Evolutionary conservation across 53 echinoderm and acorn worm genomes (phyloP).

Genomic region (Astropecten irregularis): DNA sequence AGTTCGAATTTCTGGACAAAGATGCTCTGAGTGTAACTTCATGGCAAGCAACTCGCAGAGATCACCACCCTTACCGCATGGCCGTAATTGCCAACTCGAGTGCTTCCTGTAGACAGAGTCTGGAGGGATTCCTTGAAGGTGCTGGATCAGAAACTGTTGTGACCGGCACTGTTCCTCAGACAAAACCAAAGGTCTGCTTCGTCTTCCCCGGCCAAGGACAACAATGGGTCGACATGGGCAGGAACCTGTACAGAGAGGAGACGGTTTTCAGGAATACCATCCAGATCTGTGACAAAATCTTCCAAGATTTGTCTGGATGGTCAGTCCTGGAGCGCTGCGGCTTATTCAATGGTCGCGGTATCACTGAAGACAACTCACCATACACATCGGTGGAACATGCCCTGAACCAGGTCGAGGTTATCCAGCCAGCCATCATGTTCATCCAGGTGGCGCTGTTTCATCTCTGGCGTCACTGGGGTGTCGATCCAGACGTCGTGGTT

Average conservation of each 20-base stretch:
- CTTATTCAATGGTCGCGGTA: constrained; percentile 3
- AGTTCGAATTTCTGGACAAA: constrained; percentile 59
- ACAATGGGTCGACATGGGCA: constrained; percentile 93
- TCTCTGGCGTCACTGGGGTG: constrained; percentile 86
- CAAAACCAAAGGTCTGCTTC: constrained; percentile 84
- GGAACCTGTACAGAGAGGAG: constrained; percentile 80
- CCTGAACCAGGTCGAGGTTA: constrained; percentile 63
- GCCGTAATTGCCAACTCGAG: constrained; percentile 83
- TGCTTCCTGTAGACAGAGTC: constrained; percentile 36
- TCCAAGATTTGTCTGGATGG: constrained; percentile 89
- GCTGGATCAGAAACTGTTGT: constrained; percentile 63
- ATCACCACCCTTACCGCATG: constrained; percentile 80
- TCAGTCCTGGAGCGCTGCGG: constrained; percentile 66
- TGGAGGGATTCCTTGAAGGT: constrained; percentile 54
- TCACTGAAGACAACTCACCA: not conserved
- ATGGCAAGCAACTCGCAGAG: constrained; percentile 86
- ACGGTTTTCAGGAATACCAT: constrained; percentile 67
- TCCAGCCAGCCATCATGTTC: constrained; percentile 94
- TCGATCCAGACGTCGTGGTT: constrained; percentile 81
- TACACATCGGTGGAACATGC: constrained; percentile 27
- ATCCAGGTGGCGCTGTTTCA: constrained; percentile 82
- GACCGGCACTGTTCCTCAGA: constrained; percentile 51
- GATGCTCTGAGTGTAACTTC: constrained; percentile 81
- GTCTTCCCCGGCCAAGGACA: constrained; percentile 98
- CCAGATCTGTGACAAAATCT: constrained; percentile 77